These are phyloP conservation scores for Oncorhynchus tshawytscha DNA, from an alignment of 2,113 vertebrate genomes.

Conservation along the genomic window DNA sequence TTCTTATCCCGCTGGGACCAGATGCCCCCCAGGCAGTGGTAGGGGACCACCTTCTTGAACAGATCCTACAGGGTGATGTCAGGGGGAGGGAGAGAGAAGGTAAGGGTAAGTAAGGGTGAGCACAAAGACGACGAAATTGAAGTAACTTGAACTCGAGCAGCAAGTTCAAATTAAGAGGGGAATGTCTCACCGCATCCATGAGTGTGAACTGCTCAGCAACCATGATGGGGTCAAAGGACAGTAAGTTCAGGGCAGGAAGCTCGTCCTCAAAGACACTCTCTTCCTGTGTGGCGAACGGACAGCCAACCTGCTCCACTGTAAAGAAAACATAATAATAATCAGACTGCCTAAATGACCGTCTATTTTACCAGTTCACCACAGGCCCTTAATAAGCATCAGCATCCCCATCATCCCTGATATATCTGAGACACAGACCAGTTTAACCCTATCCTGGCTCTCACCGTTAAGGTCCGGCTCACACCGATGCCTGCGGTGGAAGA, in stretches of 20 bases:
- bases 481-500: constrained; percentile 87
- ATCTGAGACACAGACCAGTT: not conserved
- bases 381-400: too few species aligned
- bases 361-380: not conserved
- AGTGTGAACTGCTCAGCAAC: constrained; percentile 96
- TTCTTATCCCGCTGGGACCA: constrained; percentile 99
- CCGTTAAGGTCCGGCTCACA: constrained; percentile 79
- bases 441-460: constrained; percentile 55
- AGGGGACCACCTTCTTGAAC: constrained; percentile 97
- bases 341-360: constrained; percentile 2
- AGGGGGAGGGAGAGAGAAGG: not conserved
- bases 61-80: constrained; percentile 78
- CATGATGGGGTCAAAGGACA: constrained; percentile 89
- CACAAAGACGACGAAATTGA: not conserved
- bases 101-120: not conserved
- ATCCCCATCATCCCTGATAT: too few species aligned
- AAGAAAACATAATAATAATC: constrained; percentile 21
- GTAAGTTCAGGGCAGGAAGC: constrained; percentile 78
- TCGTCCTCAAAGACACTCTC: constrained; percentile 84
- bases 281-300: constrained; percentile 79
- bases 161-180: not conserved
- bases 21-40: constrained; percentile 96
- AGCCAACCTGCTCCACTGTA: constrained; percentile 75
- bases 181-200: constrained; percentile 91
- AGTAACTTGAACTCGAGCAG: not conserved